phyloP scores from a whole-genome alignment of 2,888 invertebrate species.

The Synergus gifuensis region DNA sequence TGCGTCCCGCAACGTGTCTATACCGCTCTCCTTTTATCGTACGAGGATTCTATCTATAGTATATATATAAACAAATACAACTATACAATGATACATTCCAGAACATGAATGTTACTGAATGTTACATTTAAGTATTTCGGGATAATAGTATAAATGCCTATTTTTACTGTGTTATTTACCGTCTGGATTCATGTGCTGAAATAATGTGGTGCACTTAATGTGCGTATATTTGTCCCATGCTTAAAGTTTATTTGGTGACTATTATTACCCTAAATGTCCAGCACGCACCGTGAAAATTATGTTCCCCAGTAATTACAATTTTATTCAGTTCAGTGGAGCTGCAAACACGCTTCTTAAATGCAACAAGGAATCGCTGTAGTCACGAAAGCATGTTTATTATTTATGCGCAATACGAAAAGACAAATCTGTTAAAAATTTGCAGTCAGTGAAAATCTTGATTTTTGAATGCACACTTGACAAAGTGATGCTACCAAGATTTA shows the following conservation, averaged over 20 bases:
- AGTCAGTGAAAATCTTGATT: background rate
- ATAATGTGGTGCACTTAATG: background rate
- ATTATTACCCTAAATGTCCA: slow-evolving; percentile 50
- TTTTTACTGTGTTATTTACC: background rate
- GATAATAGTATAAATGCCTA: background rate
- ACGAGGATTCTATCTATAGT: no score
- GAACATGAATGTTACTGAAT: no score
- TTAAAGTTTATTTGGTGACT: slow-evolving; percentile 49
- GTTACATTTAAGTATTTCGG: no score
- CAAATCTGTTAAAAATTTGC: background rate
- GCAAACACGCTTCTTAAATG: slow-evolving; percentile 16
- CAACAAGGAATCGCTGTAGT: background rate
- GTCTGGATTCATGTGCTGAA: background rate
- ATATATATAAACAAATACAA: no score
- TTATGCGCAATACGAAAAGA: background rate
- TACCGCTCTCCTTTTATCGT: no score
- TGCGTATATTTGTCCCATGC: slow-evolving; percentile 27
- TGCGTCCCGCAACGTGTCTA: no score
- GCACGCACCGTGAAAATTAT: slow-evolving; percentile 49
- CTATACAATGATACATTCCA: background rate
- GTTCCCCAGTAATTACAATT: slow-evolving; percentile 38
- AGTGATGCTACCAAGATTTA: slow-evolving; percentile 46
- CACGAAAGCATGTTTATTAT: slow-evolving; percentile 20
- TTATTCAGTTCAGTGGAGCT: slow-evolving; percentile 1
- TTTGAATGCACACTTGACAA: slow-evolving; percentile 57